Conservation (phyloP, 2,888 invertebrate genomes). For the Heliconius cydno region DNA sequence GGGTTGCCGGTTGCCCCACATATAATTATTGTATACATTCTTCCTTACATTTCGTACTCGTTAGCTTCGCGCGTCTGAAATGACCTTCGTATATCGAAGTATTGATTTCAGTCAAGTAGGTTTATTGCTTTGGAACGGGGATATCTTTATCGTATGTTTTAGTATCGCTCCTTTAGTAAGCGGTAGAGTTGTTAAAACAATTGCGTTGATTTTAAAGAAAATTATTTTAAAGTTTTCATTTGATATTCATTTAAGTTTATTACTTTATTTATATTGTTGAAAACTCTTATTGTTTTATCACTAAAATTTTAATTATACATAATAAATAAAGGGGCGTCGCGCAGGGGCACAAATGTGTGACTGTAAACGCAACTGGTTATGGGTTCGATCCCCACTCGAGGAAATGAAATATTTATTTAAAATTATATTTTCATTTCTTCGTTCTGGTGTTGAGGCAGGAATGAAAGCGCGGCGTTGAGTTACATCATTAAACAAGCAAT, state of each 20-base stretch:
- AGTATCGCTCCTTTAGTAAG: background rate
- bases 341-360: no score
- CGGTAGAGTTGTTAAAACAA: background rate
- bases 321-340: no score
- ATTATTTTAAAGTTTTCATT: no score
- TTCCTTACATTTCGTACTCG: constrained; percentile 13
- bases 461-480: no score
- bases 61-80: constrained; percentile 4
- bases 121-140: constrained; percentile 38
- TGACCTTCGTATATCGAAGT: constrained; percentile 33
- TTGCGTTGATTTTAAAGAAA: background rate
- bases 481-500: no score
- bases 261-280: no score
- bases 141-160: constrained; percentile 15
- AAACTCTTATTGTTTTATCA: no score
- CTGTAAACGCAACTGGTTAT: no score
- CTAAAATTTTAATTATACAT: background rate
- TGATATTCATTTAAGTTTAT: background rate
- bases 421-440: no score
- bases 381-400: no score
- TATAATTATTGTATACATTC: constrained; percentile 5
- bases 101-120: constrained; percentile 47
- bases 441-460: no score
- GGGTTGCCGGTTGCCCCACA: background rate
- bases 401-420: no score